A percentile compares a stretch with the other conserved stretches of the same genome.
phyloP scores from a whole-genome alignment of 2,113 vertebrate species.

The Heterocephalus glaber region DNA sequence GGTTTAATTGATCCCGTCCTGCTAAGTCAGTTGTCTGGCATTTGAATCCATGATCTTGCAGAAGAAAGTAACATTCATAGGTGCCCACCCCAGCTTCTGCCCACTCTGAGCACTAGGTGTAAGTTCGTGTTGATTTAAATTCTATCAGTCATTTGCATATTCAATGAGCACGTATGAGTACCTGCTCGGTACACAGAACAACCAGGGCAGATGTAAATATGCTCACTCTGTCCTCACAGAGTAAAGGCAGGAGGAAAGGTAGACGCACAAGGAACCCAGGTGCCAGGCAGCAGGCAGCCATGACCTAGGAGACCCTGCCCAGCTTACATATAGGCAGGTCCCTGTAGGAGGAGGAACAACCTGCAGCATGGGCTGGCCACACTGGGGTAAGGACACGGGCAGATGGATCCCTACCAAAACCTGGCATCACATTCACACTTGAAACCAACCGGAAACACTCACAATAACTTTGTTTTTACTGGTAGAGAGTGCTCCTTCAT shows the following conservation, averaged over 20 bases:
- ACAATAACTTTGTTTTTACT: accelerated
- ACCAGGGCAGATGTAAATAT: accelerated
- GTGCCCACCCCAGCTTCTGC: background rate
- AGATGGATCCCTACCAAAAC: accelerated
- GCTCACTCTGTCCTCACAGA: accelerated
- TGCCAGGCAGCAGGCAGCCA: accelerated
- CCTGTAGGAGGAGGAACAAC: accelerated
- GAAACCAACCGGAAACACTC: background rate
- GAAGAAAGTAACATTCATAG: background rate
- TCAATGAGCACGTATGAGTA: background rate
- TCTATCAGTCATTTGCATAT: background rate
- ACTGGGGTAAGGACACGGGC: accelerated
- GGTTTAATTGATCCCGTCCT: background rate
- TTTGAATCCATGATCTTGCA: background rate
- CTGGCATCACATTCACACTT: accelerated
- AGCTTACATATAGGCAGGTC: background rate
- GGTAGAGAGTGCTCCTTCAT: accelerated
- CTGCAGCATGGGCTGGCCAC: accelerated
- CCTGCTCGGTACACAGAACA: accelerated
- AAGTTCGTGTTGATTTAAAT: background rate
- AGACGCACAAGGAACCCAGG: accelerated
- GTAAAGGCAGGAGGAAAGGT: accelerated
- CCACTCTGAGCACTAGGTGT: accelerated
- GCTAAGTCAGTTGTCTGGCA: background rate
- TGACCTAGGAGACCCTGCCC: accelerated